Conservation (phyloP, 30 jellyfish, hydroid and myxozoan genomes). For the Hydractinia symbiolongicarpus region DNA sequence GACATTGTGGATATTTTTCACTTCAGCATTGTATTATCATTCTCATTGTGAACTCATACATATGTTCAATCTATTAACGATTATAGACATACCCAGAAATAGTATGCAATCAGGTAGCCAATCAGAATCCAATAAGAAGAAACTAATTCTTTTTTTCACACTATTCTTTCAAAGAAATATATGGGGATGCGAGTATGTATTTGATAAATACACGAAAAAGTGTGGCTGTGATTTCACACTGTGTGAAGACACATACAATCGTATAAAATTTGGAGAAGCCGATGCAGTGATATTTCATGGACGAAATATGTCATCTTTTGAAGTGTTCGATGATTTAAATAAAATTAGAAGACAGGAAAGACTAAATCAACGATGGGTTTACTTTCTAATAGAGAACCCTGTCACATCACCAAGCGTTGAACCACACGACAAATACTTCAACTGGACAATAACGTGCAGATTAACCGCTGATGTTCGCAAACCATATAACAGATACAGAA, state of each 20-base stretch:
- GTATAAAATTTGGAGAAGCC: conserved; percentile 13
- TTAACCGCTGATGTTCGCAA: conserved; percentile 52
- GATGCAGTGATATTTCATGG: conserved; percentile 81
- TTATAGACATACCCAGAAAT: too few species aligned
- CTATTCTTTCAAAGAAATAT: too few species aligned
- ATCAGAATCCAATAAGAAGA: too few species aligned
- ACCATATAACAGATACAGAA: conserved; percentile 43
- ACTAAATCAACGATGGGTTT: conserved; percentile 67
- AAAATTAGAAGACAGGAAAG: conserved; percentile 5
- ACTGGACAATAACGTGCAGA: conserved; percentile 84
- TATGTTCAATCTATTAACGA: too few species aligned
- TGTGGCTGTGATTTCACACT: conserved; percentile 36
- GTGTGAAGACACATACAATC: conserved; percentile 54
- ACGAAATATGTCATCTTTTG: conserved; percentile 46
- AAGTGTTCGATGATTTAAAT: conserved; percentile 1
- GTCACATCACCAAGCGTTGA: conserved; percentile 35
- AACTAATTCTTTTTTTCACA: too few species aligned
- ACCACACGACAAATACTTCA: conserved; percentile 51
- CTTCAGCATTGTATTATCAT: too few species aligned
- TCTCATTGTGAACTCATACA: too few species aligned
- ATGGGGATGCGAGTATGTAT: too few species aligned
- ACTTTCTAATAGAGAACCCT: conserved; percentile 66
- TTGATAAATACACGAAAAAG: background rate
- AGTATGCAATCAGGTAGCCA: too few species aligned
- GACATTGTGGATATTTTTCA: too few species aligned